Percentiles rank a stretch among this genome's conserved stretches.
Evolutionary conservation across 2,888 invertebrate species (phyloP).

Genomic region (Eupithecia inturbata): DNA sequence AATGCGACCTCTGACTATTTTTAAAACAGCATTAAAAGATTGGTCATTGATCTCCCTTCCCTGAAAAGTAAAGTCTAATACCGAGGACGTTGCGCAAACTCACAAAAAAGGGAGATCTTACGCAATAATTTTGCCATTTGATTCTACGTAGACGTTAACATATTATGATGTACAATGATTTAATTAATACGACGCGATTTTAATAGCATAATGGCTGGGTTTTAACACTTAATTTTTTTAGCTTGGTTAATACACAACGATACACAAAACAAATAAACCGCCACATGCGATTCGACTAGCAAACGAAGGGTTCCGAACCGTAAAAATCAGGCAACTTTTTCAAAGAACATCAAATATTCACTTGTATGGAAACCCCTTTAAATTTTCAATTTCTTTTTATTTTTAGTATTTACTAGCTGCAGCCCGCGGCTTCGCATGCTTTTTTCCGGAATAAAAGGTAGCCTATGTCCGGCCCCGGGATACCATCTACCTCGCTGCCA

Average conservation of each 20-base stretch:
- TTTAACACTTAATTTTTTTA: background rate
- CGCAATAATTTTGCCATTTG: background rate
- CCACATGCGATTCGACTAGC: no score
- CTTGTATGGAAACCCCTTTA: no score
- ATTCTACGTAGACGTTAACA: background rate
- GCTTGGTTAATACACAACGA: background rate
- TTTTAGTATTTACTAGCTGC: no score
- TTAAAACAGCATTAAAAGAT: conserved; percentile 37
- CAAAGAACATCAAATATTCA: no score
- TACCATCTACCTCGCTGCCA: no score
- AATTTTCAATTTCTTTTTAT: no score
- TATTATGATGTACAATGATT: background rate
- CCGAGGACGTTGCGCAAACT: conserved; percentile 18
- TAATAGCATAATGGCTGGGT: background rate
- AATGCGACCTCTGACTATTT: conserved; percentile 15
- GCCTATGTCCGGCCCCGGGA: no score
- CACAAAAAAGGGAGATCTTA: conserved; percentile 33
- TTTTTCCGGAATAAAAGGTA: no score
- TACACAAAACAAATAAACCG: no score
- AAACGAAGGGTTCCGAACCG: no score
- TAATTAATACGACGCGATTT: background rate
- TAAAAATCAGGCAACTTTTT: no score
- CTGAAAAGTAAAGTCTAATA: conserved; percentile 65
- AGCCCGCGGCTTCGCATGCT: no score
- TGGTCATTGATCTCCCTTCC: conserved; percentile 82